These are phyloP conservation scores for Dufourea novaeangliae DNA, from an alignment of 1,140 invertebrate species.

Conservation along the genomic window DNA sequence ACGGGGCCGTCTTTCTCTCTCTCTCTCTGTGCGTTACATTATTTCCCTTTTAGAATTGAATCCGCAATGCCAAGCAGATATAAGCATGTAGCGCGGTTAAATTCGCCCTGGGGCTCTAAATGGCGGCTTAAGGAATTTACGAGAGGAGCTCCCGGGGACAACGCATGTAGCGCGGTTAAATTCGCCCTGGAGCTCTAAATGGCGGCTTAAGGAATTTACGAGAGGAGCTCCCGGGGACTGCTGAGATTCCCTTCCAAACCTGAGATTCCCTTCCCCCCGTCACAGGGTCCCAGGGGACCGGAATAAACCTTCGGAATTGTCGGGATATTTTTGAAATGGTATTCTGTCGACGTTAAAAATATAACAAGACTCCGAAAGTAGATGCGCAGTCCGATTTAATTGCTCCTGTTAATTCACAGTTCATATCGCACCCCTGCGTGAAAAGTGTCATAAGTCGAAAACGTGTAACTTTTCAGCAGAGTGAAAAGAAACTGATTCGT, in stretches of 20 bases:
- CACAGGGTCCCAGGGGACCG: not conserved
- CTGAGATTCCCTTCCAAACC: not conserved
- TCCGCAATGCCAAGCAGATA: constrained; percentile 29
- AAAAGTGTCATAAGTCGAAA: too few species aligned
- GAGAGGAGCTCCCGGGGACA: too few species aligned
- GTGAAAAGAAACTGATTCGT: too few species aligned
- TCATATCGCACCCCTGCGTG: too few species aligned
- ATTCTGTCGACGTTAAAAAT: not conserved
- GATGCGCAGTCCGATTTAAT: too few species aligned
- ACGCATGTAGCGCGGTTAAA: constrained; percentile 23
- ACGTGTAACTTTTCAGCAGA: too few species aligned
- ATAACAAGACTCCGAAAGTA: too few species aligned
- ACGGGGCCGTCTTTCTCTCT: not conserved
- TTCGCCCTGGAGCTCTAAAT: constrained; percentile 32
- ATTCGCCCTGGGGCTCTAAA: constrained; percentile 32
- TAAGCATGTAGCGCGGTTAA: constrained; percentile 21
- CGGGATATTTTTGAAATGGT: constrained; percentile 1
- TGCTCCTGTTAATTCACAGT: too few species aligned
- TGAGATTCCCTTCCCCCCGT: not conserved
- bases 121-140: constrained; percentile 41
- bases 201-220: constrained; percentile 27
- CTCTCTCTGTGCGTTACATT: constrained; percentile 24
- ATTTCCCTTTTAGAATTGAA: constrained; percentile 50
- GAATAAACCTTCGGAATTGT: not conserved
- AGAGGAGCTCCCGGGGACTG: not conserved